Evolutionary conservation across 2,797 vertebrate genomes (phyloP), one percentile per base, ranked within the genome.

Genomic region (Toxotes lorentzi): DNA sequence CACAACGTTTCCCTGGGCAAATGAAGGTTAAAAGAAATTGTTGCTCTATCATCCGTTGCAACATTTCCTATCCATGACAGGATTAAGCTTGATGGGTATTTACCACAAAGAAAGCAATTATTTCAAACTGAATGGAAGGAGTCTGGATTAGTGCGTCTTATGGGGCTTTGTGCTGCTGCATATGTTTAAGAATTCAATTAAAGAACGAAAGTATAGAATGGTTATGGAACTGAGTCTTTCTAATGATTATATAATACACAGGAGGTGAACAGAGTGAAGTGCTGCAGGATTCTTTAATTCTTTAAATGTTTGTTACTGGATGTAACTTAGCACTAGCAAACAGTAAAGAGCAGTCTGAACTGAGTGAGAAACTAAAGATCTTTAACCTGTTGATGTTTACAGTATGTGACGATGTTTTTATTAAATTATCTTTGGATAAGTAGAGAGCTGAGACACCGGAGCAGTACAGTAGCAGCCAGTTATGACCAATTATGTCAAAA

Each of bases 171-270:
- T 78, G 60, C 69, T 10, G 21, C 32, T 0, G 59, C 43, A 71
- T 73, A 50, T 50, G 69, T 66, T 72, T 57, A 70, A 27, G n/a
- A 75, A 78, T 78, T 78, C 34, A 81, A 74, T 83, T 73, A 81
- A 38, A 40, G 57, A 45, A n/a, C 12, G 35, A 72, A 83, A 67
- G 51, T 72, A 78, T 47, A 72, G 62, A 58, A 67, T 30, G n/a
- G 48, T 73, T 70, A 32, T 16, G 56, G 47, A 41, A 45, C 78
- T 82, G 63, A 51, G 56, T 47, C 66, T 6, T 58, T 76, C 23
- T 60, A 78, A 23, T 48, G 32, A 60, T 62, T 76, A 40, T 51
- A 70, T 70, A 69, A 69, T 59, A 64, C 51, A 41, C 32, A 41
- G 11, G 35, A 60, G 48, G 47, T 53, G 54, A 58, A 62, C n/a